These are phyloP conservation scores for Okapia johnstoni DNA, from an alignment of 2,113 vertebrate species.

Conservation along the genomic window DNA sequence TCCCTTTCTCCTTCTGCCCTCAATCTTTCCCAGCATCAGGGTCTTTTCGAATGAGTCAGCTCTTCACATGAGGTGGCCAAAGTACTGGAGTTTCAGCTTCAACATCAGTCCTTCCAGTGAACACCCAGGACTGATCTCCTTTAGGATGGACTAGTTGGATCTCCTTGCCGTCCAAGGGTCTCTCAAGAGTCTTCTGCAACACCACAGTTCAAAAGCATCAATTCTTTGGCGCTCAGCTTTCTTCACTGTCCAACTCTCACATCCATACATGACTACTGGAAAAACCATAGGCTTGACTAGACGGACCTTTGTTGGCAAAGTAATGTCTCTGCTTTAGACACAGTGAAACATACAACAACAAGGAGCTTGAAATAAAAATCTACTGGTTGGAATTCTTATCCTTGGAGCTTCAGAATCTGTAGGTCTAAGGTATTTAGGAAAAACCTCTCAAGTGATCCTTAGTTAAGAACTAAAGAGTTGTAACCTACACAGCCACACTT, in stretches of 20 bases:
- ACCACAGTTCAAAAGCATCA: neutral
- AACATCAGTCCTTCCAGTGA: neutral
- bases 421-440: neutral
- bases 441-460: neutral
- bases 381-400: neutral
- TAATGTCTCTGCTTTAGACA: neutral
- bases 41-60: neutral
- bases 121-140: neutral
- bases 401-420: neutral
- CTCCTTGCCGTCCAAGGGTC: neutral
- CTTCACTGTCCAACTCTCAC: neutral
- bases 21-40: neutral
- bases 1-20: neutral
- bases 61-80: neutral
- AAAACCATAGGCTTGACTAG: neutral
- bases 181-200: neutral
- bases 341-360: neutral
- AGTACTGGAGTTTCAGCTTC: neutral
- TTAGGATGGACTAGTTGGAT: neutral
- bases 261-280: neutral
- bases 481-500: too few species aligned
- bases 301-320: neutral
- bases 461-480: too few species aligned
- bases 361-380: neutral
- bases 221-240: accelerated